Conservation (phyloP, 2,113 vertebrate genomes). For the human (Homo sapiens) region GRCh38 chr20:60487001-60487500, state of each 20-base stretch:
- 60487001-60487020: not conserved
- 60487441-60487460: fast-evolving
- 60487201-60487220: not conserved
- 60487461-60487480: not conserved
- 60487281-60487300: not conserved
- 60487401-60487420: too few relatives aligned
- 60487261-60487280: fast-evolving
- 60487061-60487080: fast-evolving
- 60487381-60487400: fast-evolving
- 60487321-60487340: not conserved
- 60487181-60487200: not conserved
- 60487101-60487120: not conserved
- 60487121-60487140: not conserved
- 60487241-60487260: not conserved
- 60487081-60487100: not conserved
- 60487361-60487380: not conserved
- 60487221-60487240: fast-evolving
- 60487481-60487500: fast-evolving
- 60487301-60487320: too few relatives aligned
- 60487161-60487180: not conserved
- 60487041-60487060: not conserved
- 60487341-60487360: too few relatives aligned
- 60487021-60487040: not conserved
- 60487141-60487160: not conserved
- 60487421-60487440: fast-evolving